Evolutionary conservation across 35 echinoderm and acorn worm genomes (phyloP), one percentile per base, ranked within the genome.

Genomic region (Heliocidaris tuberculata): DNA sequence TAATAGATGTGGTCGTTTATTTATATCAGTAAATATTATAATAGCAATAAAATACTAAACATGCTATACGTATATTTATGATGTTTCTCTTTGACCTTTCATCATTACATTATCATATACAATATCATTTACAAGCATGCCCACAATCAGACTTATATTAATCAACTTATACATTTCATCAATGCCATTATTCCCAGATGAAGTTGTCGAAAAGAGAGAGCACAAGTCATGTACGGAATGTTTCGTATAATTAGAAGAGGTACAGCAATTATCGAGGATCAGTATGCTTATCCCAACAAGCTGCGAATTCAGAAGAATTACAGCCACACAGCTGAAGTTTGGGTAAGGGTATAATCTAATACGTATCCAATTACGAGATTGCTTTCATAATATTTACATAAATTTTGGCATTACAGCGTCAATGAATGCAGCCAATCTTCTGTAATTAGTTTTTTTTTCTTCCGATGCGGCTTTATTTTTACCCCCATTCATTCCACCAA

Each of bases 321-420:
- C 7, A 78, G 65, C 65, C 65, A 78, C 27, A 78, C 65, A 78
- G 65, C 21, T 78, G 65, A n/a, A 78, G 65, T 78, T 78, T 78
- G 27, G 19, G 27, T 78, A 78, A 78, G 65, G 27, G 65, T 24
- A 78, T 78, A 78, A 78, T 78, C 65, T 78, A 78, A 78, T 78
- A n/a, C 65, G 27, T 78, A 78, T 78, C 65, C 21, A 78, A 78
- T 78, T 78, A 78, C 65, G 65, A 78, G 17, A 78, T 78, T 78
- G 65, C 65, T 78, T 78, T 78, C 65, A 78, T 78, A 78, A 78
- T 78, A 78, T 78, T 78, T 78, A 78, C 65, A 78, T 78, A 78
- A 24, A 78, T 27, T 78, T 78, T 78, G 65, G 65, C 27, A 78
- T 78, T 78, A 78, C 65, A 78, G 65, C 65, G 65, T 78, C 65